A percentile compares a stretch with the other conserved stretches of the same genome.
phyloP scores from a whole-genome alignment of 2,113 vertebrate species.

The Bubo scandiacus region DNA sequence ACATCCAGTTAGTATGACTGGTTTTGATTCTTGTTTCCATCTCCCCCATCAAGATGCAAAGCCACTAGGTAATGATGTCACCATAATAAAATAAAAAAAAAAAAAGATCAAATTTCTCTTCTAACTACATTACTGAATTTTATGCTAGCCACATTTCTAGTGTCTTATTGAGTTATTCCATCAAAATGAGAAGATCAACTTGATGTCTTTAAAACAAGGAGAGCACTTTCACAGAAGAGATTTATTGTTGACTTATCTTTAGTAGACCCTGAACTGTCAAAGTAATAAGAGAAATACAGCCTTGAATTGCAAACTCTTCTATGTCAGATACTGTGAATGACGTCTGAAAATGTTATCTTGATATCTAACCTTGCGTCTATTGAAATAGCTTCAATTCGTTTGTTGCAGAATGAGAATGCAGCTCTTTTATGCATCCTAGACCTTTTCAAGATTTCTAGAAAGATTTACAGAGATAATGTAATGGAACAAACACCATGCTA shows the following conservation, averaged over 20 bases:
- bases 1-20: background rate
- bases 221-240: background rate
- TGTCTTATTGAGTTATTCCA: background rate
- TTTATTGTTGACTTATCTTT: background rate
- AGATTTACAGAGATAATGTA: conserved; percentile 12
- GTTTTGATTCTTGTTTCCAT: background rate
- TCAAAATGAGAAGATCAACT: background rate
- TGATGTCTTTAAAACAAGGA: background rate
- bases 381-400: conserved; percentile 26
- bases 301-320: background rate
- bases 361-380: conserved; percentile 1
- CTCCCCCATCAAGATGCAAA: background rate
- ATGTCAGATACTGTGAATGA: background rate
- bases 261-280: background rate
- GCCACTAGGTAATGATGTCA: background rate
- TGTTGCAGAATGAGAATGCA: background rate
- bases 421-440: background rate
- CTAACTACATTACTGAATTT: background rate
- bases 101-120: background rate
- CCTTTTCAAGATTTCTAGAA: conserved; percentile 6
- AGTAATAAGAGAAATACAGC: background rate
- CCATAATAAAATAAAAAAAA: background rate
- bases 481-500: background rate
- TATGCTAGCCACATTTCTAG: background rate
- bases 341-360: conserved; percentile 55